Percentiles rank a stretch among this genome's conserved stretches.
Conservation (phyloP, 2,797 vertebrate genomes). For the Thalassophryne amazonica region DNA sequence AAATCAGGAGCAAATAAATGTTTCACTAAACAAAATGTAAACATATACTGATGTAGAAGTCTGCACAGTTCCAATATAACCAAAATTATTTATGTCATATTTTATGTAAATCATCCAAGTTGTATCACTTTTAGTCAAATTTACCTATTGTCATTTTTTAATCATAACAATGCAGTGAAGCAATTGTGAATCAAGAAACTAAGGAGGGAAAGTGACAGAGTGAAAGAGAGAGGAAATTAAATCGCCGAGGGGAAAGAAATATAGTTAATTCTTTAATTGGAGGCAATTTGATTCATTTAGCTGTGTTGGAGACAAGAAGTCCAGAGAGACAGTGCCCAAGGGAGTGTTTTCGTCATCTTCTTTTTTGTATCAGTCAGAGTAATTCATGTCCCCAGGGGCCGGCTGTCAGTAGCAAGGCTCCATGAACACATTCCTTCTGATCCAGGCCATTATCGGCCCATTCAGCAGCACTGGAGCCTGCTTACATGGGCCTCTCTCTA, state of each 20-base stretch:
- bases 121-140: too few relatives aligned
- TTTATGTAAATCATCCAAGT: too few relatives aligned
- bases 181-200: conserved; percentile 39
- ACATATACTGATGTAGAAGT: too few relatives aligned
- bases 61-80: too few relatives aligned
- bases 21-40: too few relatives aligned
- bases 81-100: too few relatives aligned
- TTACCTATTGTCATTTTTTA: conserved; percentile 13
- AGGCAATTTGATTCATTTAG: conserved; percentile 77
- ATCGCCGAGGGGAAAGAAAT: conserved; percentile 47
- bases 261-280: conserved; percentile 75
- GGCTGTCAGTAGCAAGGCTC: conserved; percentile 77
- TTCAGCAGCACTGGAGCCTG: conserved; percentile 70
- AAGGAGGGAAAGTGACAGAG: too few relatives aligned
- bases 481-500: conserved; percentile 61
- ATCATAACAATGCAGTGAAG: conserved; percentile 17
- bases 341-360: conserved; percentile 75
- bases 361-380: conserved; percentile 73
- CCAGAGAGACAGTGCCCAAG: conserved; percentile 63
- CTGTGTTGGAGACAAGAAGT: conserved; percentile 72
- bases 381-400: conserved; percentile 74
- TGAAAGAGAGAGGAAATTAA: conserved; percentile 33
- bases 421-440: conserved; percentile 76
- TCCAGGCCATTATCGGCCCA: conserved; percentile 71
- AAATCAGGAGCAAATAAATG: too few relatives aligned